Base-by-base conservation (phyloP, 30 jellyfish, hydroid and myxozoan species). In the Rhopilema esculentum region DNA sequence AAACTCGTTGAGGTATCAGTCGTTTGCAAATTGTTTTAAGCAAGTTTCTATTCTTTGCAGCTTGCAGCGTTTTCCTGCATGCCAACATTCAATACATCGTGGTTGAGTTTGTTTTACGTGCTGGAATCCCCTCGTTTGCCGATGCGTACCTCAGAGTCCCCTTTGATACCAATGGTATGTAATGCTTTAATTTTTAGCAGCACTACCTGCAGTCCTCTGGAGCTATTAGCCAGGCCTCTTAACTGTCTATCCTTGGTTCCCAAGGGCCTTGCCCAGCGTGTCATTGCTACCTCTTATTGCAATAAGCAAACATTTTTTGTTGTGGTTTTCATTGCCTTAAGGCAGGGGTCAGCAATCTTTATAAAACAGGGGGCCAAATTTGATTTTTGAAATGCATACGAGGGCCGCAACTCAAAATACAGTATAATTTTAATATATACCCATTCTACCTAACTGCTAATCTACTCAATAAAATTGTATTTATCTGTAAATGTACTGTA, bases 61-160 rank as follows among this genome's bases (percentile, higher is more conserved):
- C 88, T 8, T 57, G 88, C 94, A 85, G 94, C 52, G 49, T 85
- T 20, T 92, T 92, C 19, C 69, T 92, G 1, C 92, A 79, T 18
- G 92, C 96, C 16, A 86, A 80, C 62, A 49, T 86, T 53, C 98
- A 85, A 24, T 92, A 85, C 69, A 85, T 92, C 30, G 91, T 92
- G 20, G 31, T 79, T 29, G 89, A 84, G 26, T 86, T 92, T 49
- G 66, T 92, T 9, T 40, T 85, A 28, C 96, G 98, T 27, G 86
- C 90, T 29, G 91, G 86, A 8, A 78, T 85, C 17, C 84, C 89
- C 0, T 78, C 92, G 19, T 80, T 76, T 48, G 96, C 93, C 49
- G 86, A 79, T 69, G 52, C 91, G 8, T 92, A 77, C 62, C 53
- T 92, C 62, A 79, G 91, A 16, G 86, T 80, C 1, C 98, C 98